phyloP scores from a whole-genome alignment of 2,113 vertebrate species.

The Platanista minor region DNA sequence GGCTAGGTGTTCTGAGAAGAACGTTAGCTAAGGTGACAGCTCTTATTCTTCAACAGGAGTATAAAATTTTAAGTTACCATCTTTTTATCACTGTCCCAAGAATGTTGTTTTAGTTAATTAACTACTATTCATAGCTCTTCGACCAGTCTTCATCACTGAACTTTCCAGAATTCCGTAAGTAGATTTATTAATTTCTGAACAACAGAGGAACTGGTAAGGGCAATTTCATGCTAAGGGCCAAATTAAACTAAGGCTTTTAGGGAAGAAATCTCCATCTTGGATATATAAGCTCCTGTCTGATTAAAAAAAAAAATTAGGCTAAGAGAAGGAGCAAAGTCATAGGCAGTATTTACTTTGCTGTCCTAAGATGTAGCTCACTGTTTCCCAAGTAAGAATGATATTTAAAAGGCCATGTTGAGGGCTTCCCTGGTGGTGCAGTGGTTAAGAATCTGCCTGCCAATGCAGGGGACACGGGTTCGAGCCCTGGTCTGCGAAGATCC shows the following conservation, averaged over 20 bases:
- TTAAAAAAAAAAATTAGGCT: background rate
- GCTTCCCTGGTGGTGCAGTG: too few species aligned
- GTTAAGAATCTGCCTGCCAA: too few species aligned
- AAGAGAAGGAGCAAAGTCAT: background rate
- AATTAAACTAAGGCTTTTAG: background rate
- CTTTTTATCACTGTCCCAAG: background rate
- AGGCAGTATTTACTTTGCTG: background rate
- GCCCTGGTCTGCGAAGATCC: too few species aligned
- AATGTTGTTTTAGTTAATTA: background rate
- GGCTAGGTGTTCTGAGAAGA: background rate
- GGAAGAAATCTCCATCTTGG: background rate
- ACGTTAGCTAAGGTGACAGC: background rate
- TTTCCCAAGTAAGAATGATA: background rate
- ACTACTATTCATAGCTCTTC: background rate
- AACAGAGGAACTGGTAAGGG: background rate
- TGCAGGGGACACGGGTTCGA: too few species aligned
- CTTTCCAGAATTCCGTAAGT: background rate
- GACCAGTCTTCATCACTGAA: background rate
- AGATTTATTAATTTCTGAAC: conserved; percentile 10
- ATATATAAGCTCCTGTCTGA: background rate
- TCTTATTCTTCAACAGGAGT: background rate
- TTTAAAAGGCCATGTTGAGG: background rate
- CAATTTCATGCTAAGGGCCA: background rate
- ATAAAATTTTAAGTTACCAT: background rate
- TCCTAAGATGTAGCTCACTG: background rate